Evolutionary conservation across 2,113 vertebrate species (phyloP).

Genomic region (Dicerorhinus sumatrensis): DNA sequence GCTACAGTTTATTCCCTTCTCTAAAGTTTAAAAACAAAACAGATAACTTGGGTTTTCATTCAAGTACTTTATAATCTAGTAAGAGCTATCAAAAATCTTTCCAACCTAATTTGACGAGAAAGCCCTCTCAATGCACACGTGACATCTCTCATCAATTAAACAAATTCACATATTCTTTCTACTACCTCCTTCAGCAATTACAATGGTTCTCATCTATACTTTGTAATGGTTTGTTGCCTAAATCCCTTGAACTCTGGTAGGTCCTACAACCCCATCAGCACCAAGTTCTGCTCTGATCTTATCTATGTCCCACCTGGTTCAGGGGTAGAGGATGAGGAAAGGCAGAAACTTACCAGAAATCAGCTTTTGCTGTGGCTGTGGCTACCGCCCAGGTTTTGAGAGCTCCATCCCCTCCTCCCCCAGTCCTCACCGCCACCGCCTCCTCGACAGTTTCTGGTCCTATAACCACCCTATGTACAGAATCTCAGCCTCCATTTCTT

Average conservation of each 20-base stretch:
- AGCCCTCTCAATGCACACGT: not conserved
- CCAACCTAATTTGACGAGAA: not conserved
- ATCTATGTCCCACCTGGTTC: not conserved
- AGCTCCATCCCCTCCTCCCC: not conserved
- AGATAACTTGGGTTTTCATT: not conserved
- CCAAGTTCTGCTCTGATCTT: not conserved
- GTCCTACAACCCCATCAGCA: not conserved
- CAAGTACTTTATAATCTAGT: not conserved
- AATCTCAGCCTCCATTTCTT: not conserved
- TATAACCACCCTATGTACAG: not conserved
- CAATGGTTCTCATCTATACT: not conserved
- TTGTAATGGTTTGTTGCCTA: not conserved
- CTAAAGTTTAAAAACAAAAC: not conserved
- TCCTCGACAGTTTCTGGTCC: not conserved
- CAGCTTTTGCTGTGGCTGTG: not conserved
- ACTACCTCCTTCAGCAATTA: not conserved
- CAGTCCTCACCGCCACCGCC: rapidly evolving
- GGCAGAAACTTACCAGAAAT: not conserved
- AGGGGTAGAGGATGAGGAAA: not conserved
- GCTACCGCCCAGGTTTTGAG: not conserved
- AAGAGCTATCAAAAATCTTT: not conserved
- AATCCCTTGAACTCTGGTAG: not conserved
- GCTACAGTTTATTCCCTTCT: not conserved
- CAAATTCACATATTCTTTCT: not conserved
- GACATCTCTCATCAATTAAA: not conserved